Evolutionary conservation across 2,888 invertebrate genomes (phyloP), one percentile per base, ranked within the genome.

Genomic region (Drepana falcataria): DNA sequence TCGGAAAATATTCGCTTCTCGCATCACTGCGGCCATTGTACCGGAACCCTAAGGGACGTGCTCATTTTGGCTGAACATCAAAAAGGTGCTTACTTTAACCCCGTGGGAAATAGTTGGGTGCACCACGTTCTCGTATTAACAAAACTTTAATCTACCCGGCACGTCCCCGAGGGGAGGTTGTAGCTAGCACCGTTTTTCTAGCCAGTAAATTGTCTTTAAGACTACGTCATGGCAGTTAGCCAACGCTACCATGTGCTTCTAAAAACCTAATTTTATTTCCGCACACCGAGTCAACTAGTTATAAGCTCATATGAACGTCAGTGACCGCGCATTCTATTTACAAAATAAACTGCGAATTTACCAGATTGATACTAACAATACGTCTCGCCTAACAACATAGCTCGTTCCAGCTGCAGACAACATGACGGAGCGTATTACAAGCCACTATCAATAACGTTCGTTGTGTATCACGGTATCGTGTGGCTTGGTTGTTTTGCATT

Each of bases 141-240:
- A 74, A 84, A 86, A 86, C 81, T 84, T 84, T 83, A 83, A 84
- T 83, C 72, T 78, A 75, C 73, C 76, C 73, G 67, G 71, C 59
- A 63, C 60, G 66, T 75, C 78, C 78, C 80, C 53, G 57, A 58
- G 71, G 79, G 72, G 59, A 57, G 53, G 66, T 64, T 70, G 66
- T 69, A 69, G 71, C 65, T 63, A 71, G 68, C 76, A 64, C 79
- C 67, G 77, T 82, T 84, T 85, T 87, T 87, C 82, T 79, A 72
- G 76, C 73, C 76, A 75, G 77, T 86, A 86, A 84, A 87, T 86
- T 85, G 83, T 79, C 80, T 81, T 79, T 82, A 83, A 82, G 77
- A 77, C 79, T 66, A 69, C 71, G 76, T 71, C 66, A 69, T 87
- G 87, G 87, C 87, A 82, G 65, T 52, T 68, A 60, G 83, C 87